Percentiles rank a stretch among this genome's conserved stretches.
Conservation (phyloP, 2,113 vertebrate genomes). For the Mesitornis unicolor region DNA sequence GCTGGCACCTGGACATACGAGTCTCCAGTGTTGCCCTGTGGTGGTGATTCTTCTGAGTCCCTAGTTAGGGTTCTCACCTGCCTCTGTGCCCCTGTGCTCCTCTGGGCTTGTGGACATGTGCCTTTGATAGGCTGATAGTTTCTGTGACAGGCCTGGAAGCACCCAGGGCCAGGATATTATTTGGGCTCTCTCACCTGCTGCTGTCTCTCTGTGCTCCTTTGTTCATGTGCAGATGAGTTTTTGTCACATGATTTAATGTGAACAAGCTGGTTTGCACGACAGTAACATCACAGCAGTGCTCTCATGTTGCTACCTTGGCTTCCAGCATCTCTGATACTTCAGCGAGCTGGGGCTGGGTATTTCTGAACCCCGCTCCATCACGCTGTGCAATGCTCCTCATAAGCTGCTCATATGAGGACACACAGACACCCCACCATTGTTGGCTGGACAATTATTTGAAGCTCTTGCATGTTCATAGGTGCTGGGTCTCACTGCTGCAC, state of each 20-base stretch:
- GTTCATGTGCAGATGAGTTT: background rate
- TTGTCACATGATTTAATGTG: background rate
- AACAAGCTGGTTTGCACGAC: background rate
- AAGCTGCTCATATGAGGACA: background rate
- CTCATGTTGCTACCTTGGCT: background rate
- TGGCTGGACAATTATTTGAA: background rate
- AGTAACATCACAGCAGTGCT: background rate
- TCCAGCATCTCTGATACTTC: background rate
- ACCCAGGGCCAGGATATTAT: background rate
- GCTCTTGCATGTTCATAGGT: background rate
- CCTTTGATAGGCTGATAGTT: background rate
- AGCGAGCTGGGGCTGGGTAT: fast-evolving
- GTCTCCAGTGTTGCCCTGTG: fast-evolving
- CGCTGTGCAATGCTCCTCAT: background rate
- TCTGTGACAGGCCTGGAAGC: background rate
- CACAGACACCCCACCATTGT: background rate
- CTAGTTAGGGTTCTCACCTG: background rate
- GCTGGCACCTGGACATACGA: background rate
- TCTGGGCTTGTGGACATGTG: background rate
- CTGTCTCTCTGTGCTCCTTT: background rate
- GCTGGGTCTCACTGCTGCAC: too few relatives aligned
- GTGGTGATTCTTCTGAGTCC: background rate
- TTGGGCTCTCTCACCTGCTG: background rate
- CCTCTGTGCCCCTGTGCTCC: background rate
- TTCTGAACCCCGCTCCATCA: background rate